Conservation (phyloP, 92 coral and sea anemone genomes). For the Porites evermanni region DNA sequence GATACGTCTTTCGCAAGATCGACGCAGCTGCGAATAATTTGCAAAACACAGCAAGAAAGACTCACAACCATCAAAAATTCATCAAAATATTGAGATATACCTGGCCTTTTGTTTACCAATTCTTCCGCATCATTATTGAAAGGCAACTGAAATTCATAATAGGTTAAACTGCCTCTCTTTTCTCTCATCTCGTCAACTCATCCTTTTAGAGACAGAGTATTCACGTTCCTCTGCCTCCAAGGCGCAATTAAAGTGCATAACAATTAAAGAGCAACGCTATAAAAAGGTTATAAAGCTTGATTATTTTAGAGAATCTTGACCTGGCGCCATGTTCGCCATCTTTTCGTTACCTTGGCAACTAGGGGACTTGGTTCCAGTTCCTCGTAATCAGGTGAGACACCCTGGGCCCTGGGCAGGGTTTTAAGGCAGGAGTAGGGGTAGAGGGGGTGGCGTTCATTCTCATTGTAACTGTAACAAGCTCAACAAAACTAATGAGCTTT, state of each 20-base stretch:
- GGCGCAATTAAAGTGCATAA: background rate
- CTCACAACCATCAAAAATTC: too few relatives aligned
- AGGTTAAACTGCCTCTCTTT: slow-evolving; percentile 28
- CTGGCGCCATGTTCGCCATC: slow-evolving; percentile 7
- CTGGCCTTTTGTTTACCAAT: background rate
- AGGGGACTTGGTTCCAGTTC: background rate
- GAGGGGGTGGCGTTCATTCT: too few relatives aligned
- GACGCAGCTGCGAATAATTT: background rate
- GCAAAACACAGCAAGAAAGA: background rate
- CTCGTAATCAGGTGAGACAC: background rate
- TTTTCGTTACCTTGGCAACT: slow-evolving; percentile 15
- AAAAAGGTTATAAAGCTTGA: too few relatives aligned
- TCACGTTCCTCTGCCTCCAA: background rate
- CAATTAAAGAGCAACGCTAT: background rate
- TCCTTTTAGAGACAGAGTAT: background rate
- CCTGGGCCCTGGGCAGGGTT: background rate
- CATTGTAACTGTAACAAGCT: too few relatives aligned
- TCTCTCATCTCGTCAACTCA: slow-evolving; percentile 36
- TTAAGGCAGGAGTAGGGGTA: too few relatives aligned
- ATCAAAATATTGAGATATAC: background rate
- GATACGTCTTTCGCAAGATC: background rate
- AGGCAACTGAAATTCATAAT: slow-evolving; percentile 37
- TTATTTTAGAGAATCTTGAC: too few relatives aligned
- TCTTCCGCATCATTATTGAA: slow-evolving; percentile 6
- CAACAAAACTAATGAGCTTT: too few relatives aligned